Evolutionary conservation across 2,797 vertebrate species (phyloP), one percentile per base, ranked within the genome.

Genomic region (Xerus rutilus): DNA sequence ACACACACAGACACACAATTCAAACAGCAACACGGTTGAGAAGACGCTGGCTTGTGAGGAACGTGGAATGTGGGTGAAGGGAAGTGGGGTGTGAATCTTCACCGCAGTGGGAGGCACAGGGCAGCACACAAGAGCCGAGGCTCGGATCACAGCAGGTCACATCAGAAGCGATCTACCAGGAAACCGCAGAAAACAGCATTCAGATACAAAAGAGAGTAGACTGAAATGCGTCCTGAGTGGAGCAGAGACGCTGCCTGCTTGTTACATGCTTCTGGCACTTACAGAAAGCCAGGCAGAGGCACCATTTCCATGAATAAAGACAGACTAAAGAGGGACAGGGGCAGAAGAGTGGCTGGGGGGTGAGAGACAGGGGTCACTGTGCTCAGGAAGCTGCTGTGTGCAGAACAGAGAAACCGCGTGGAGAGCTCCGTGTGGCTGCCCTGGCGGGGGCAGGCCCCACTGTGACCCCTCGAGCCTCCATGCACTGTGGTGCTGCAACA

Each of bases 371-470:
- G 43, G 21, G 28, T 3, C 25, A 28, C 0, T 0, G n/a, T 39
- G 5, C 1, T 45, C 30, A 6, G 45, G 52, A n/a, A 21, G 67
- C 21, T 7, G 0, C 30, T 28, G 35, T 4, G n/a, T 59, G 67
- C 5, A 21, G 77, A 1, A 28, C 43, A 1, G 74, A 32, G 47
- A 14, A 7, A 32, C n/a, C 2, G 49, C 12, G 0, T 0, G 2
- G 47, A 28, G 25, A 15, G 30, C 2, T 0, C 0, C 0, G 1
- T 6, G n/a, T 1, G 4, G 25, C 7, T 25, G 49, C 54, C 54
- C 54, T 7, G 54, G 54, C 1, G 17, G 54, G 52, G 54, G 20
- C 5, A 13, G 52, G 54, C 54, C 54, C 54, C 54, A 18, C 18
- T 18, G 1, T 6, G 54, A 57, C 18, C 54, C 52, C 54, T 7